Conservation (phyloP, 2,888 invertebrate species). For the Erebia palarica region DNA sequence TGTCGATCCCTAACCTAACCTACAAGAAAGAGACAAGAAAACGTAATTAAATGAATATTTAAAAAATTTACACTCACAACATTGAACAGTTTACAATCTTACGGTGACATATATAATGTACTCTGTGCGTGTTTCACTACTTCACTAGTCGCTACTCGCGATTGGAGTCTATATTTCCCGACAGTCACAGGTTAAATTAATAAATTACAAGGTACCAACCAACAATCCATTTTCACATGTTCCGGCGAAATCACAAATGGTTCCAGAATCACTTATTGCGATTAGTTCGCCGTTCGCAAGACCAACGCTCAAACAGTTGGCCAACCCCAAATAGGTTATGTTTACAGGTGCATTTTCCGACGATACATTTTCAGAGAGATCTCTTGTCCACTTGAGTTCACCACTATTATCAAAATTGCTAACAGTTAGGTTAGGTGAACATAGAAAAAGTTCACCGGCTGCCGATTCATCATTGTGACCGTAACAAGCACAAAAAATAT, state of each 20-base stretch:
- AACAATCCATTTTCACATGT: conserved; percentile 63
- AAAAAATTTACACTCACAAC: too few species aligned
- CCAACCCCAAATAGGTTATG: conserved; percentile 62
- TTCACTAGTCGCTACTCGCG: too few species aligned
- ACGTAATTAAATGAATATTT: too few species aligned
- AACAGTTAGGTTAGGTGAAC: conserved; percentile 66
- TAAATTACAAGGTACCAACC: conserved; percentile 52
- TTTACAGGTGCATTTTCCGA: conserved; percentile 74
- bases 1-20: too few species aligned
- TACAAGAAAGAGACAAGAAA: too few species aligned
- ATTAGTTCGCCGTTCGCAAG: conserved; percentile 69
- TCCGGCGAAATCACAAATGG: conserved; percentile 58
- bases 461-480: conserved; percentile 62
- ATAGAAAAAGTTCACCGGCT: conserved; percentile 61
- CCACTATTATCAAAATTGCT: conserved; percentile 58
- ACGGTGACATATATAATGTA: too few species aligned
- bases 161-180: too few species aligned
- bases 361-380: conserved; percentile 59
- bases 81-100: too few species aligned
- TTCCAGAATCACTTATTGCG: conserved; percentile 58
- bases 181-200: too few species aligned
- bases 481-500: conserved; percentile 56
- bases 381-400: conserved; percentile 59
- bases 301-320: conserved; percentile 63
- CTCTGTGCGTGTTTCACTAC: too few species aligned